A percentile compares a stretch with the other conserved stretches of the same genome.
These are phyloP conservation scores for Oophaga pumilio DNA, from an alignment of 2,113 vertebrate species.

Conservation along the genomic window DNA sequence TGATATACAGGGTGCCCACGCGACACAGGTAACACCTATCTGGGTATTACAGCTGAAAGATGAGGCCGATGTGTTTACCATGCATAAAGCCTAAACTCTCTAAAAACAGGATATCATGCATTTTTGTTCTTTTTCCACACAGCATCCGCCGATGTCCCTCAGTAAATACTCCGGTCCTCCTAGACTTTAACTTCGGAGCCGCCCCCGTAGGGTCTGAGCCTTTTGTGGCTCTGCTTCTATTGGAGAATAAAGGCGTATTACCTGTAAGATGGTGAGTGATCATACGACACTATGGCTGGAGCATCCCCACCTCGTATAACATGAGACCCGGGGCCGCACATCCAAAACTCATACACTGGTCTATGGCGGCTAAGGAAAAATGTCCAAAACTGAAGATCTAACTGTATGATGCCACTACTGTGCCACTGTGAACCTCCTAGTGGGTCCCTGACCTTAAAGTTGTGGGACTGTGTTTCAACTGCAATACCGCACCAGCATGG, in stretches of 20 bases:
- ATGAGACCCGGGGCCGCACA: too few relatives aligned
- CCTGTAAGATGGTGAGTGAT: slow-evolving; percentile 82
- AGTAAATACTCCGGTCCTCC: slow-evolving; percentile 73
- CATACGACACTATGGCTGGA: background rate
- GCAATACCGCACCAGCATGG: too few relatives aligned
- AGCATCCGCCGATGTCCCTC: slow-evolving; percentile 73
- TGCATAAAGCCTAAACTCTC: too few relatives aligned
- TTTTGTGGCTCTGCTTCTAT: slow-evolving; percentile 75
- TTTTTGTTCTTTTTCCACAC: slow-evolving; percentile 49
- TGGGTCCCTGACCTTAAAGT: too few relatives aligned
- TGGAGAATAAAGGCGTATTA: slow-evolving; percentile 81
- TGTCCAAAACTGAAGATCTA: too few relatives aligned
- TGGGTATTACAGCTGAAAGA: background rate
- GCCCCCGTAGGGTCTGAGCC: slow-evolving; percentile 76
- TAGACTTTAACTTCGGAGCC: slow-evolving; percentile 88
- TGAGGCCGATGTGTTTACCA: too few relatives aligned
- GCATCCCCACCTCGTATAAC: background rate
- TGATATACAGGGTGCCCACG: slow-evolving; percentile 76
- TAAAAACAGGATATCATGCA: background rate
- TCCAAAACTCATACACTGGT: too few relatives aligned
- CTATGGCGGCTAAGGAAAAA: too few relatives aligned
- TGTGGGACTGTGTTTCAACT: too few relatives aligned
- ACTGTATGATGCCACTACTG: too few relatives aligned
- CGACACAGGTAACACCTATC: slow-evolving; percentile 77
- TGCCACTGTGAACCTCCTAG: too few relatives aligned